Evolutionary conservation across 2,113 vertebrate species (phyloP), one percentile per base, ranked within the genome.

Genomic region (Sialia sialis): DNA sequence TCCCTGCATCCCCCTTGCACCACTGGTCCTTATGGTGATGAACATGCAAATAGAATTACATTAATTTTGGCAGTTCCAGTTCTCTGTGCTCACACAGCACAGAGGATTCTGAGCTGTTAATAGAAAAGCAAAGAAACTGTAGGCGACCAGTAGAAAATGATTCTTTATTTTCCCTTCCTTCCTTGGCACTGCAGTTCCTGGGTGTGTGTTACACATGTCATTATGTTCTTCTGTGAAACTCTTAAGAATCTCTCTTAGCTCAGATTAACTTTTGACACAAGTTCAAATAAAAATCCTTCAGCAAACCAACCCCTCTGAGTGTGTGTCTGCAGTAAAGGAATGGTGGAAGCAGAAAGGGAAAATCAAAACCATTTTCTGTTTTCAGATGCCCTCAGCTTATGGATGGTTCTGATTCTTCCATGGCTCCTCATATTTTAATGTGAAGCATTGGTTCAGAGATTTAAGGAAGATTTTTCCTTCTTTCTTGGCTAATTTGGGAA

Each of bases 1-100:
- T 87, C 90, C 87, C 30, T 20, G 77, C 34, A 10, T 43, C 54
- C 46, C 43, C 1, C 39, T 29, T 38, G 41, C 38, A 20, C 68
- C 80, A 38, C 19, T 73, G 2, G 26, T 91, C 73, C 52, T 18
- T 52, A 72, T 21, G 63, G 58, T 34, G 56, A 79, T 68, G 63
- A 76, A 54, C 66, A 80, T 92, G 94, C 88, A 94, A 76, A 90
- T 77, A 62, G 23, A 29, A 30, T 66, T 69, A 34, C 25, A 76
- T 82, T 88, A 88, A 90, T 58, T 13, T 39, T 73, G 82, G 58
- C 87, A 83, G 66, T 56, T 75, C 7, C 30, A 62, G 38, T 49
- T 94, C 52, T 69, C 79, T 54, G 44, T 67, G 58, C 79, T 87
- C 52, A 78, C 3, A 1, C 39, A 72, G 66, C 54, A 49, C 43